Conservation (phyloP, 2,888 invertebrate genomes). For the Pocota personata region DNA sequence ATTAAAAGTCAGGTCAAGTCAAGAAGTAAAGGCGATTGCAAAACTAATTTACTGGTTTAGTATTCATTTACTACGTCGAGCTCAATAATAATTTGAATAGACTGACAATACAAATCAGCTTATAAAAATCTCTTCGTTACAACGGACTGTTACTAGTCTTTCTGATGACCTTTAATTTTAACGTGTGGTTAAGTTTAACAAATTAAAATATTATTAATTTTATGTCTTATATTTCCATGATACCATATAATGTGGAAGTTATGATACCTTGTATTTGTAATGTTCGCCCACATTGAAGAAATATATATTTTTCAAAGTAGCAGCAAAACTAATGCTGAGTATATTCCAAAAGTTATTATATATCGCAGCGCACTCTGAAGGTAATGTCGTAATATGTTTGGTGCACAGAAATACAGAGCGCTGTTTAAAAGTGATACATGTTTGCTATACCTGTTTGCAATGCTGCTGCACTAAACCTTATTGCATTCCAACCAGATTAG, state of each 20-base stretch:
- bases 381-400: background rate
- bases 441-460: background rate
- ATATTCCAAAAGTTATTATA: too few species aligned
- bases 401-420: background rate
- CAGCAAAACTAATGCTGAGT: background rate
- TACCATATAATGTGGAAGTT: background rate
- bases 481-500: constrained; percentile 1
- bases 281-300: background rate
- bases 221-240: background rate
- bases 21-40: too few species aligned
- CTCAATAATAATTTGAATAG: too few species aligned
- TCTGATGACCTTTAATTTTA: background rate
- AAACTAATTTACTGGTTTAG: too few species aligned
- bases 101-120: background rate
- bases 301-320: background rate
- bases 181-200: background rate
- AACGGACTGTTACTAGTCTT: background rate
- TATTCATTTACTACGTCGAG: too few species aligned
- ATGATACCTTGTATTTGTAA: background rate
- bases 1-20: too few species aligned
- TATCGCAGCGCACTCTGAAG: background rate
- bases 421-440: background rate
- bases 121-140: background rate
- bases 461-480: background rate
- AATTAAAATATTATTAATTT: background rate